phyloP scores from a whole-genome alignment of 92 coral and sea anemone species.

The Paragorgia papillata region DNA sequence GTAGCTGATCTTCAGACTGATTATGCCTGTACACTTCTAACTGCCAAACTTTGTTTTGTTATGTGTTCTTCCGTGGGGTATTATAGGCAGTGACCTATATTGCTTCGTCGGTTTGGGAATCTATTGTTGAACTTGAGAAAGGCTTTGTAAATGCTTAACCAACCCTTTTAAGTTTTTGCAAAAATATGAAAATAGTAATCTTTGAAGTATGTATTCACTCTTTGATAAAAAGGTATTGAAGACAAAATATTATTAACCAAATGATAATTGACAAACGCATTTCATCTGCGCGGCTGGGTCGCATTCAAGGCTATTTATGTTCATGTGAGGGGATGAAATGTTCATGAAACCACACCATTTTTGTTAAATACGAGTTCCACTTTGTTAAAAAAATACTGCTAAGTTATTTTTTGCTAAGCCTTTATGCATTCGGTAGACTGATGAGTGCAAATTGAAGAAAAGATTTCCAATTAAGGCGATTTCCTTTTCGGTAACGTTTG shows the following conservation, averaged over 20 bases:
- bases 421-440: too few species aligned
- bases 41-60: too few species aligned
- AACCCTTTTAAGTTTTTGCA: not conserved
- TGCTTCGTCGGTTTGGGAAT: not conserved
- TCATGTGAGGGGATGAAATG: too few species aligned
- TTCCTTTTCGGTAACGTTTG: slow-evolving; percentile 26
- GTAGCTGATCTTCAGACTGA: too few species aligned
- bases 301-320: not conserved
- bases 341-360: too few species aligned
- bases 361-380: too few species aligned
- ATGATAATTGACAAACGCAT: not conserved
- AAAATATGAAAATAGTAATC: not conserved
- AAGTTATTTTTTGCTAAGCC: too few species aligned
- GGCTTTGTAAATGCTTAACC: not conserved
- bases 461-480: slow-evolving; percentile 1
- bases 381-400: too few species aligned
- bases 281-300: not conserved
- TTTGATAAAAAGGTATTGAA: not conserved
- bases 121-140: not conserved
- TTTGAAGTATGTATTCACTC: not conserved
- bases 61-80: too few species aligned
- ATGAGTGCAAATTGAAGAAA: not conserved
- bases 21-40: too few species aligned
- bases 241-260: not conserved
- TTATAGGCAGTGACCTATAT: too few species aligned